These are phyloP conservation scores for Acheta domesticus DNA, from an alignment of 2,888 invertebrate species.

Conservation along the genomic window DNA sequence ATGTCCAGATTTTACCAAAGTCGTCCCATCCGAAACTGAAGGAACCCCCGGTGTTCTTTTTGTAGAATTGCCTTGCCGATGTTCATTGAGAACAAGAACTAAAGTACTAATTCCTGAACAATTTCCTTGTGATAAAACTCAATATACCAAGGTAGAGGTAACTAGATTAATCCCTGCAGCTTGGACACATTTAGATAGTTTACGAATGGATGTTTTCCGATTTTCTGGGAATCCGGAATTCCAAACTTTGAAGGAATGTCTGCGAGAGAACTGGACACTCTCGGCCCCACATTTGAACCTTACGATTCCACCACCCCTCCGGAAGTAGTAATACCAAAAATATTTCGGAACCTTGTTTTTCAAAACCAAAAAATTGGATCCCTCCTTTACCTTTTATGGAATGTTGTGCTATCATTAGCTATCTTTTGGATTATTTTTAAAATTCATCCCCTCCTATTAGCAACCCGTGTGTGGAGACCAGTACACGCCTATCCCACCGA, in stretches of 20 bases:
- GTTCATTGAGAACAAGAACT: background rate
- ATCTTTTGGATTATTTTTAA: too few species aligned
- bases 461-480: too few species aligned
- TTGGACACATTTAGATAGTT: background rate
- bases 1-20: too few species aligned
- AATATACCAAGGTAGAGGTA: accelerated
- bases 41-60: too few species aligned
- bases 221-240: background rate
- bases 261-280: background rate
- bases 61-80: background rate
- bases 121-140: background rate
- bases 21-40: too few species aligned
- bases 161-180: background rate
- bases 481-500: too few species aligned
- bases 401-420: too few species aligned
- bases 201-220: background rate
- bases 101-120: background rate
- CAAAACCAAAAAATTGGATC: too few species aligned
- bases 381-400: too few species aligned
- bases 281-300: background rate
- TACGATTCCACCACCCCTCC: background rate
- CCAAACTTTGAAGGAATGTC: background rate
- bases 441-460: too few species aligned
- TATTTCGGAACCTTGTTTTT: too few species aligned
- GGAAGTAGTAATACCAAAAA: too few species aligned